Base-by-base conservation (phyloP, 92 coral and sea anemone genomes). In the Parazoanthus atlanticus region DNA sequence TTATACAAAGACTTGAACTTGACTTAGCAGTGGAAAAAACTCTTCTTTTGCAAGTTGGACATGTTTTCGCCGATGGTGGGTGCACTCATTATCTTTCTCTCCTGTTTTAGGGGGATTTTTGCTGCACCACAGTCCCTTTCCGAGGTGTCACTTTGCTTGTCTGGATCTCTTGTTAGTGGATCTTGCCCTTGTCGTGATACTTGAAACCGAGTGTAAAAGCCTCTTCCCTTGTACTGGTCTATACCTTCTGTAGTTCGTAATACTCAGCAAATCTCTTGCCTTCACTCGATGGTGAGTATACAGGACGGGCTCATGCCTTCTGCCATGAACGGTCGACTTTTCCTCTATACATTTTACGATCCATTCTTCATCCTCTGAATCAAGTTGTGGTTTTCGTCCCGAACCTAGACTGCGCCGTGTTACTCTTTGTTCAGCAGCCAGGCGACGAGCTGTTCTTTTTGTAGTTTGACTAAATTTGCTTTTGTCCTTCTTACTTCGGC, bases 271-370 rank as follows among this genome's bases (percentile, higher is more conserved):
- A 85, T 91, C 86, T 49, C 90, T 89, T 21, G 76, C 40, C 71
- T 91, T 89, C 13, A 91, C 94, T 16, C 87, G 58, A 41, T 83
- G 90, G 76, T 89, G 86, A 33, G 89, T 92, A 61, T 86, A 87
- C 67, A 92, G 90, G 52, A 86, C 94, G 36, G 90, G 74, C 69
- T 89, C 86, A 78, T 92, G 92, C 78, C 86, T 79, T 88, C 92
- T 86, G 32, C 92, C 92, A 88, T 92, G 91, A 77, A 79, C 56
- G 2, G 94, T 86, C 16, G 94, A 85, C 81, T 92, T 92, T n/a
- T 92, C 94, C 66, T 92, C 94, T 43, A 86, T 88, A 75, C 89
- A 86, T 64, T 92, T 92, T 31, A 81, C 84, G 7, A 92, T 38
- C 80, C 86, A 92, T 54, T 92, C 92, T 75, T 92, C 91, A 87